Base-by-base conservation (phyloP, 2,113 vertebrate species). In the Pterocles orientalis region DNA sequence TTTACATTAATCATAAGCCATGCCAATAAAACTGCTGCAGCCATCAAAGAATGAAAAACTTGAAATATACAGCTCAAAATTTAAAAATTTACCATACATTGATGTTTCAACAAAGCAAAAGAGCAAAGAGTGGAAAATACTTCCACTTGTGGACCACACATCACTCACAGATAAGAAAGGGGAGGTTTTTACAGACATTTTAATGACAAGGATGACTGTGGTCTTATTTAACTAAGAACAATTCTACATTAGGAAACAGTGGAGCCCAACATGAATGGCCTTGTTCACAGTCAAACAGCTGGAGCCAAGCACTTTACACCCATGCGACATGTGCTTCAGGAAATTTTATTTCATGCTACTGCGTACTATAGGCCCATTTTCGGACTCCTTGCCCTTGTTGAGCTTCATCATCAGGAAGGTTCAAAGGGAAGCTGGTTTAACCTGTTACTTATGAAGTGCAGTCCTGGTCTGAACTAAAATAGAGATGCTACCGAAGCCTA, bases 181-280 rank as follows among this genome's bases (percentile, higher is more conserved):
- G 14, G 5, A 4, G 0, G 0, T 6, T 61, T 82, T 65, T 11
- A 50, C 4, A 41, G 12, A 50, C 8, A 21, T 48, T 51, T 80
- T 58, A 41, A 81, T n/a, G 2, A 86, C 26, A 76, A 82, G 29
- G 24, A 72, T 45, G 6, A 8, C 29, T 3, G 1, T 48, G 13
- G 7, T 51, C 33, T 76, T 87, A 43, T 9, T 29, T 75, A 82
- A 77, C 20, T 47, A 82, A 64, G 23, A 87, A 91, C 51, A 61
- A 1, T 2, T 7, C 18, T 51, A 36, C 28, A 19, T 72, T 57
- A 60, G 47, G 43, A 57, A 92, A 77, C 0, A 65, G 19, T 2
- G n/a, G 16, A 80, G 29, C 10, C 11, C 18, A 76, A 26, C 2
- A 90, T 60, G 54, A 77, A 76, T 3, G 6, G 26, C 25, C 24